A percentile compares a stretch with the other conserved stretches of the same genome.
Conservation (phyloP, 2,797 vertebrate species). For the Acipenser ruthenus region DNA sequence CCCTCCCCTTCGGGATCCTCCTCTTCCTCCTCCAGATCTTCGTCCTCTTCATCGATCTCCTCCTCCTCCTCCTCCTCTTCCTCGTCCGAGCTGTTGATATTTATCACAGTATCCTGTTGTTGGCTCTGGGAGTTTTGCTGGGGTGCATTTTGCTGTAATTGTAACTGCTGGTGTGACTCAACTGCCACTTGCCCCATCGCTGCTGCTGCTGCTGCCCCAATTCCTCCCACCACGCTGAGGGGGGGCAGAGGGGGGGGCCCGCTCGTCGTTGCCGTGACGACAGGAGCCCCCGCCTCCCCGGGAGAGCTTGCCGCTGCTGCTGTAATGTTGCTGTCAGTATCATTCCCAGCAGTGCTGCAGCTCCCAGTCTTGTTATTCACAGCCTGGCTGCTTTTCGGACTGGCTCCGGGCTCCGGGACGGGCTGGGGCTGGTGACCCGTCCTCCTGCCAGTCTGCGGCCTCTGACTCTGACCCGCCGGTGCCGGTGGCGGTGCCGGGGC, state of each 20-base stretch:
- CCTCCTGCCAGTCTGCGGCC: background rate
- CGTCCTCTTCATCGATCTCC: slow-evolving; percentile 60
- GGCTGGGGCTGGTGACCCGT: slow-evolving; percentile 17
- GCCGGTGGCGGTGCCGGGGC: slow-evolving; percentile 15
- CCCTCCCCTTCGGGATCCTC: slow-evolving; percentile 55
- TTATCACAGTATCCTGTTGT: slow-evolving; percentile 55
- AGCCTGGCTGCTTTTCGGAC: background rate
- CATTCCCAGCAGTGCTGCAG: slow-evolving; percentile 15
- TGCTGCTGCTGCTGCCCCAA: slow-evolving; percentile 4
- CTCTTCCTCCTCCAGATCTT: slow-evolving; percentile 51
- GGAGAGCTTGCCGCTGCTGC: slow-evolving; percentile 48
- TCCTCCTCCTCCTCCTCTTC: slow-evolving; percentile 79
- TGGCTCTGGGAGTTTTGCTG: too few relatives aligned
- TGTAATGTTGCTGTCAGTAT: slow-evolving; percentile 30
- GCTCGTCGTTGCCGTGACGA: slow-evolving; percentile 24
- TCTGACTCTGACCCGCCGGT: background rate
- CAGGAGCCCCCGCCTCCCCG: slow-evolving; percentile 64
- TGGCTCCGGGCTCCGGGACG: slow-evolving; percentile 17
- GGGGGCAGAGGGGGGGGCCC: slow-evolving; percentile 32
- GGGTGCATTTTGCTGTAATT: too few relatives aligned
- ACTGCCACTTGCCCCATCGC: slow-evolving; percentile 47
- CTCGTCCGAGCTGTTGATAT: slow-evolving; percentile 82
- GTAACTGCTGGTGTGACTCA: slow-evolving; percentile 14
- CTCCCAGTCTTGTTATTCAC: slow-evolving; percentile 5
- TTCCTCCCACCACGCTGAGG: slow-evolving; percentile 17